Evolutionary conservation across 2,888 invertebrate species (phyloP), one percentile per base, ranked within the genome.

Genomic region (Thymelicus lineola): DNA sequence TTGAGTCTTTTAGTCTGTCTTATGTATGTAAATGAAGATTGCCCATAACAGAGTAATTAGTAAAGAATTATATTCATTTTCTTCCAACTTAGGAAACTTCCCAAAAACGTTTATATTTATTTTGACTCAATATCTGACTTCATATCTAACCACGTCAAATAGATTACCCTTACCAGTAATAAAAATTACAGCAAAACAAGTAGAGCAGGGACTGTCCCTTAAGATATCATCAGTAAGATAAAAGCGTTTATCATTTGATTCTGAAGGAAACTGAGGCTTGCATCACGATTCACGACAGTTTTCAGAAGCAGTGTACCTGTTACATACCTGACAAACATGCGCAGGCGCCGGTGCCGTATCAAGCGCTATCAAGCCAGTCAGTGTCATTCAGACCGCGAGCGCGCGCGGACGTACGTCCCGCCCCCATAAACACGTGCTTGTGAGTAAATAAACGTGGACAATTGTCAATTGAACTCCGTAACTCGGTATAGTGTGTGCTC

Each of bases 271-370:
- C 77, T 17, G 20, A 55, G 73, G 63, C 64, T 88, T 88, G 84
- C 86, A 84, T 86, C 84, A 86, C 76, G 68, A 10, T 12, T 42
- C 2, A 42, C 1, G 42, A 64, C 77, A 82, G 82, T 88, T 88
- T 87, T 88, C 86, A 86, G 84, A 82, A 78, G 80, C 80, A 84
- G 86, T 87, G 89, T 90, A 89, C 89, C 89, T 88, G 85, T 79
- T 81, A 75, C 74, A 75, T 78, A 78, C 77, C 80, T 82, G 85
- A 83, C 83, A 84, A 83, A 75, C 80, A 75, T 78, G 85, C 88
- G 88, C 86, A 82, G 83, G 77, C 73, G 76, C 73, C 73, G 70
- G 63, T 68, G 53, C 73, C 66, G 62, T 68, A 59, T 74, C 74
- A 38, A 14, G 50, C 64, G 48, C 68, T 68, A 68, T 68, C 68